Conservation (phyloP, 2,888 invertebrate genomes). For the Pyrochroa serraticornis region DNA sequence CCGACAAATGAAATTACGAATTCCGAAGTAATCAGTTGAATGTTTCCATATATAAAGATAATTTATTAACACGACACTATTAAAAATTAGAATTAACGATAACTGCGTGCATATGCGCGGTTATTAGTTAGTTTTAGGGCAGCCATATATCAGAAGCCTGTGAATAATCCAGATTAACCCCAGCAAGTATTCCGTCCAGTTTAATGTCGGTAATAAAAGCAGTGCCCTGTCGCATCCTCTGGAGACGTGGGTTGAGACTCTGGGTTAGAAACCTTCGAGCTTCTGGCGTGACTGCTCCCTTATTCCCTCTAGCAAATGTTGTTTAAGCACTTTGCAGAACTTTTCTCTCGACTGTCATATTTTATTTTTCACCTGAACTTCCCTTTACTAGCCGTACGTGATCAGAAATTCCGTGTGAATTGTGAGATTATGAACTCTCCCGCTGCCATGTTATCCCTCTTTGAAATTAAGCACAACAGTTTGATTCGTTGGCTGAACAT, state of each 20-base stretch:
- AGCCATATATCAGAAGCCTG: slow-evolving; percentile 20
- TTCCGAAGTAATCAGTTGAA: too few species aligned
- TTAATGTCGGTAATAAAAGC: slow-evolving; percentile 47
- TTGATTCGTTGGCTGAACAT: slow-evolving; percentile 18
- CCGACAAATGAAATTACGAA: too few species aligned
- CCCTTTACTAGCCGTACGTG: slow-evolving; percentile 42
- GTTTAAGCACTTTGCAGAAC: slow-evolving; percentile 43
- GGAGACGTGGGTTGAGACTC: slow-evolving; percentile 40
- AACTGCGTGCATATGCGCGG: slow-evolving; percentile 8
- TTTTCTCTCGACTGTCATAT: slow-evolving; percentile 41
- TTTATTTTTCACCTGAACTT: slow-evolving; percentile 45
- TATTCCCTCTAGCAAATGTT: slow-evolving; percentile 36
- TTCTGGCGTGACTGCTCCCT: slow-evolving; percentile 34
- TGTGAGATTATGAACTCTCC: slow-evolving; percentile 31
- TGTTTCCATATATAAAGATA: too few species aligned
- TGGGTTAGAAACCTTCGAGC: slow-evolving; percentile 32
- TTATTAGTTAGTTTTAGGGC: slow-evolving; percentile 26
- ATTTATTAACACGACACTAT: slow-evolving; percentile 9
- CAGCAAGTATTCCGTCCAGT: slow-evolving; percentile 33
- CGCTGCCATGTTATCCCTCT: slow-evolving; percentile 31
- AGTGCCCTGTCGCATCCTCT: slow-evolving; percentile 41
- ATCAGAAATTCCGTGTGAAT: slow-evolving; percentile 36
- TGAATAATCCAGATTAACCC: slow-evolving; percentile 27
- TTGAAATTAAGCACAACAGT: slow-evolving; percentile 34
- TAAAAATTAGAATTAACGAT: slow-evolving; percentile 13